These are phyloP conservation scores for Melanocharis versteri DNA, from an alignment of 2,113 vertebrate genomes.

Conservation along the genomic window DNA sequence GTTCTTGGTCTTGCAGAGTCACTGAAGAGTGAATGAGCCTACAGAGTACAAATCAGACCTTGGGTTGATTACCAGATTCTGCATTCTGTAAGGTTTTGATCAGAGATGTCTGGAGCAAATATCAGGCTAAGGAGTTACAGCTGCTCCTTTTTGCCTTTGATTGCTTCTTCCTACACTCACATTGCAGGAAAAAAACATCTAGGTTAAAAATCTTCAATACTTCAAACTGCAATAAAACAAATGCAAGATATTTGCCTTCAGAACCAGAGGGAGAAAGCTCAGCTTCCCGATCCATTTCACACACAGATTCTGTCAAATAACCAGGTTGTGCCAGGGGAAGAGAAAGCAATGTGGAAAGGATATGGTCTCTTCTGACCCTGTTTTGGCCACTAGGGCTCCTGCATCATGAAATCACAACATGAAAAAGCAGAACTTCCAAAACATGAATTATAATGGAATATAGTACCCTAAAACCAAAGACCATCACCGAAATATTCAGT, in stretches of 20 bases:
- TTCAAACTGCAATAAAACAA: not conserved
- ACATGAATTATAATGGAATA: not conserved
- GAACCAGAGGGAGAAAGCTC: not conserved
- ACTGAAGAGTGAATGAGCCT: not conserved
- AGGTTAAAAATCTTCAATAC: not conserved
- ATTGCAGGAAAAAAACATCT: not conserved
- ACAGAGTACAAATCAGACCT: not conserved
- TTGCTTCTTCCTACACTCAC: not conserved
- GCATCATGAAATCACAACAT: not conserved
- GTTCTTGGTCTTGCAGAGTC: not conserved
- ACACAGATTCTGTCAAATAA: not conserved
- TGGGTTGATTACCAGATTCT: not conserved
- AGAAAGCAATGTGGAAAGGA: not conserved
- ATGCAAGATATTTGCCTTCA: not conserved
- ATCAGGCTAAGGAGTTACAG: not conserved
- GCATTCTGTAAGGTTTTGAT: not conserved
- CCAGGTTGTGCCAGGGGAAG: not conserved
- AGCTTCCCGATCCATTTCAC: not conserved
- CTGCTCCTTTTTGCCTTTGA: not conserved
- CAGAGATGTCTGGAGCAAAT: not conserved
- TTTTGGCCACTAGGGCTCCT: not conserved
- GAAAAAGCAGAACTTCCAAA: not conserved
- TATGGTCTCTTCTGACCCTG: accelerated
- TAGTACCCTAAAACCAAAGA: not conserved
- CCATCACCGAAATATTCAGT: not conserved